Evolutionary conservation across 2,113 vertebrate genomes (phyloP), one percentile per base, ranked within the genome.

Genomic region (Origma solitaria): DNA sequence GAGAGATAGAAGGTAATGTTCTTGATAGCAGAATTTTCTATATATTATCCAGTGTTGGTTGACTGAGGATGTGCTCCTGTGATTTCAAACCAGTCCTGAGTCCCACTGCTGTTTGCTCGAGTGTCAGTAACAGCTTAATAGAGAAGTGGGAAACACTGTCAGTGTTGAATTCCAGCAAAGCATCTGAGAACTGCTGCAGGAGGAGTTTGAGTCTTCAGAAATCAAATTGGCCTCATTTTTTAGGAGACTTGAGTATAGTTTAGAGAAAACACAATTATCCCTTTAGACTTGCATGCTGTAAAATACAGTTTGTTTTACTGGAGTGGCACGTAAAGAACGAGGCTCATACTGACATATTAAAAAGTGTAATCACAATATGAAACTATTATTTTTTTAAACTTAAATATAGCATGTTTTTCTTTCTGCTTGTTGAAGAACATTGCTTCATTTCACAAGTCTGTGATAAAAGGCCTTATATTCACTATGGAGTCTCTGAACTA

Each of bases 21-120:
- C 19, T 53, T 0, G 0, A 5, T 5, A 37, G 47, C 9, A 66
- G 86, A 24, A 31, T 57, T 88, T 79, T 35, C 22, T 25, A 1
- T 54, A 1, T 30, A 15, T 15, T 8, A 44, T 49, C 51, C 53
- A 28, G 22, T 50, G 85, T 22, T 68, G 66, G 64, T 17, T 4
- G 8, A 19, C 49, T 44, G 62, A 37, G 19, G 10, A 6, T 28
- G 49, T 61, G 40, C 25, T 38, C 10, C 11, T 38, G 49, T 20
- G 44, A 24, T 27, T 65, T 44, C 49, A 79, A 11, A 10, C 20
- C 28, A 58, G 72, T 25, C 47, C 45, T 25, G 35, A 28, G 23
- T 62, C 30, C 60, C 38, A 5, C 31, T 40, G 35, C 57, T 76
- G 2, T 27, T 45, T 7, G 13, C 69, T 24, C 7, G 1, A 30